A percentile compares a stretch with the other conserved stretches of the same genome.
Conservation (phyloP, 1,140 invertebrate genomes). For the Bradysia coprophila region DNA sequence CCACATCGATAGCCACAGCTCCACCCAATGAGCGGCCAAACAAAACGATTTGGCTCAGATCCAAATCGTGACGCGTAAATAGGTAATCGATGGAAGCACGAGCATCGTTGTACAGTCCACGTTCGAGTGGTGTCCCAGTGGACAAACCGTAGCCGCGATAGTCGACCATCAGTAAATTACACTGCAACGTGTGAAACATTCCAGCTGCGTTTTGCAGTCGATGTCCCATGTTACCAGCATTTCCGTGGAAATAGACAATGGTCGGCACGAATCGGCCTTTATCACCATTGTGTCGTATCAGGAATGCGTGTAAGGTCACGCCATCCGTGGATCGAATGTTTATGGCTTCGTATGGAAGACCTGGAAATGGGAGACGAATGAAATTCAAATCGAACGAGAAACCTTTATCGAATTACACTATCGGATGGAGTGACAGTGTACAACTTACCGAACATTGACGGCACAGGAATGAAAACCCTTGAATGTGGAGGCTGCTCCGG, state of each 20-base stretch:
- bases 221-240: constrained; percentile 92
- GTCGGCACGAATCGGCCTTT: constrained; percentile 47
- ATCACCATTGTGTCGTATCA: constrained; percentile 59
- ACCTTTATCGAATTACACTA: too few relatives aligned
- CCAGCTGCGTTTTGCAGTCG: constrained; percentile 59
- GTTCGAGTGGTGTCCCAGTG: constrained; percentile 69
- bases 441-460: too few relatives aligned
- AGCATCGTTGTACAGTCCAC: constrained; percentile 75
- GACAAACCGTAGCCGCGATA: constrained; percentile 91
- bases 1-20: constrained; percentile 61
- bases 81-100: constrained; percentile 73
- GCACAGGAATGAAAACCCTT: constrained; percentile 65
- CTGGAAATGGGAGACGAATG: too few relatives aligned
- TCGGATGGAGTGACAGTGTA: too few relatives aligned
- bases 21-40: constrained; percentile 86
- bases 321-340: constrained; percentile 61
- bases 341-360: constrained; percentile 48
- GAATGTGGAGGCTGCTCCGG: constrained; percentile 77
- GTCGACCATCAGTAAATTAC: constrained; percentile 79
- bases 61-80: constrained; percentile 58
- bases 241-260: constrained; percentile 83
- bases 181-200: constrained; percentile 58
- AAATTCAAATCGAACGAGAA: too few relatives aligned
- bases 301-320: constrained; percentile 65
- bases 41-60: constrained; percentile 69